These are phyloP conservation scores for Lepilemur ruficaudatus DNA, from an alignment of 2,797 vertebrate species.

Conservation along the genomic window DNA sequence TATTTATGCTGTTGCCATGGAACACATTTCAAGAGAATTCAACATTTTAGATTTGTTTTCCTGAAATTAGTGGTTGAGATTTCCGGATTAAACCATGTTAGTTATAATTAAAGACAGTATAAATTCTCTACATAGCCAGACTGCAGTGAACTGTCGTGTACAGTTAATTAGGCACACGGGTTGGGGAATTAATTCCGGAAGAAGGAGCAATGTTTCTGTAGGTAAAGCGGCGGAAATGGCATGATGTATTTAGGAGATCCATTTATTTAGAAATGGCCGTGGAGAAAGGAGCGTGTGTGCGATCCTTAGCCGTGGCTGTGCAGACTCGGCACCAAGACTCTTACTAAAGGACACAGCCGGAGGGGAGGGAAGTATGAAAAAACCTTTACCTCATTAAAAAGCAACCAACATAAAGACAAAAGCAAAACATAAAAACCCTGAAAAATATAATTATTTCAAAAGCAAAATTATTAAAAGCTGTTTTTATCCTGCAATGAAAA, in stretches of 20 bases:
- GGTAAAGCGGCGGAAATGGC: neutral
- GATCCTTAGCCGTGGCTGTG: too few species aligned
- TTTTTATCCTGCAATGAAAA: neutral
- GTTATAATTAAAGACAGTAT: neutral
- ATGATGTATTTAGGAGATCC: neutral
- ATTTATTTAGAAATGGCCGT: neutral
- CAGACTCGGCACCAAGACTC: neutral
- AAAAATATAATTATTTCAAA: too few species aligned
- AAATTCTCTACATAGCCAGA: neutral
- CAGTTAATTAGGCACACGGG: neutral
- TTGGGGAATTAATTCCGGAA: neutral
- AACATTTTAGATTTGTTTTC: neutral
- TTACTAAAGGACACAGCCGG: neutral
- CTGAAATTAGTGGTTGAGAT: neutral
- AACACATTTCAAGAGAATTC: neutral
- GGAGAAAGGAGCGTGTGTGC: neutral
- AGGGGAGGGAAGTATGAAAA: neutral
- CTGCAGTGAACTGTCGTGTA: neutral
- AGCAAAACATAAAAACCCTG: too few species aligned
- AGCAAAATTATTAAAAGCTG: neutral
- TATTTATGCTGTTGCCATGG: neutral
- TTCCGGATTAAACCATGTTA: neutral
- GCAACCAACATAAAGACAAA: too few species aligned
- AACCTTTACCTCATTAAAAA: too few species aligned
- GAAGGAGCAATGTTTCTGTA: neutral